Evolutionary conservation across 2,113 vertebrate species (phyloP), one percentile per base, ranked within the genome.

Genomic region (Rallus limicola): DNA sequence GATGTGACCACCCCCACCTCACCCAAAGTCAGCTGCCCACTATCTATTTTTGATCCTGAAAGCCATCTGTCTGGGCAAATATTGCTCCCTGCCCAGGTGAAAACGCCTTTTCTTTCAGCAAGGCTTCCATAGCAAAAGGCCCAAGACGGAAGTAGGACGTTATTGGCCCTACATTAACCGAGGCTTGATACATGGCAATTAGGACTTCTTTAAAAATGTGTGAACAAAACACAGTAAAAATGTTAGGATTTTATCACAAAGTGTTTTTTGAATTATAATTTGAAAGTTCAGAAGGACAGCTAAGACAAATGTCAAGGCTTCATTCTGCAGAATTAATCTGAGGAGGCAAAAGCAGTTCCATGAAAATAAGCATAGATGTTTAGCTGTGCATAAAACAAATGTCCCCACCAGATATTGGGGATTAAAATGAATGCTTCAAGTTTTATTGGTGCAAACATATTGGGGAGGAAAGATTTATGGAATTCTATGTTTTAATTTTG

Each of bases 391-490:
- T 77, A 97, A 97, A 96, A 96, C 87, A 95, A 96, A 91, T 13
- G 65, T 59, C 56, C 53, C 59, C 40, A 50, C 86, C 48, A 92
- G 65, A 91, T 95, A 86, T 0, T 33, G 17, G 38, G 48, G 60
- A 50, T 84, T 94, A 93, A 97, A 96, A 95, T 69, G 55, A 86
- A 90, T 6, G 38, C 18, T 48, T 95, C 65, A 64, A 69, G 79
- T 25, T 97, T 97, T 92, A 84, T 58, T 87, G 88, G 79, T 95
- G 72, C 75, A 93, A 96, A 97, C 71, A 86, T 94, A 78, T 76
- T 69, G 10, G 13, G 14, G 56, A 95, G 67, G 82, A 91, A 93
- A 91, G 65, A 92, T 87, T 80, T 95, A 74, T 46, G 58, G 40
- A 7, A 48, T 94, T 96, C 97, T 92, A 59, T 59, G 42, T 71